Conservation (phyloP, 64 coral and sea anemone genomes). For the Cladopsammia gracilis region DNA sequence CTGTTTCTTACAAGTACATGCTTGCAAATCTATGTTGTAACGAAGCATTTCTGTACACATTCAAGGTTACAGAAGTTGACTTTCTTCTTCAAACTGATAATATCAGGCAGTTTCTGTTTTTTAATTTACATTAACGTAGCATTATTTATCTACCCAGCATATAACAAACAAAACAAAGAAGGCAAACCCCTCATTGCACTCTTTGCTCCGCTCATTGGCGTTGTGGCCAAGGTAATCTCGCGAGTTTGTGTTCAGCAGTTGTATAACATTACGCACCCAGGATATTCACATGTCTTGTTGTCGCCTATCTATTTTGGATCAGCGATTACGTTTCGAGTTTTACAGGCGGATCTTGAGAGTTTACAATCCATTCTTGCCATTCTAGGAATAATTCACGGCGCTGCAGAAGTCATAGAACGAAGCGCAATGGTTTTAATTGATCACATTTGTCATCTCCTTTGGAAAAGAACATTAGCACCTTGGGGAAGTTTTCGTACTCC, state of each 20-base stretch:
- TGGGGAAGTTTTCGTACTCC: neutral
- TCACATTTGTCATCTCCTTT: neutral
- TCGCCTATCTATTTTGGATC: neutral
- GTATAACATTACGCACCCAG: neutral
- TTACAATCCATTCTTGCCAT: neutral
- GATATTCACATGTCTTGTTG: neutral
- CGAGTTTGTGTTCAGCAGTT: neutral
- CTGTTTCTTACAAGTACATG: neutral
- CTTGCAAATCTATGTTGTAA: neutral
- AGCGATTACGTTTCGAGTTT: neutral
- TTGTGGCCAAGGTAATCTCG: neutral
- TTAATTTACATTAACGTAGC: too few species aligned
- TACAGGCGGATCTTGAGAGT: neutral
- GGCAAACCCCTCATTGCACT: neutral
- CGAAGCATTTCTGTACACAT: neutral
- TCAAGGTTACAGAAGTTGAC: neutral
- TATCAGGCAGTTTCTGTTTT: too few species aligned
- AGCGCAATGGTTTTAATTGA: too few species aligned
- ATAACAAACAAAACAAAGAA: neutral
- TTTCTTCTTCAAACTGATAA: neutral
- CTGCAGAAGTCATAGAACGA: too few species aligned
- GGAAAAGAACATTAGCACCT: neutral
- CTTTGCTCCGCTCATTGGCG: neutral
- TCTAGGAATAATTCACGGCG: constrained; percentile 16
- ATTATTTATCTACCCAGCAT: neutral